These are phyloP conservation scores for Umimayanthus chanpuru DNA, from an alignment of 92 coral and sea anemone species.

Conservation along the genomic window DNA sequence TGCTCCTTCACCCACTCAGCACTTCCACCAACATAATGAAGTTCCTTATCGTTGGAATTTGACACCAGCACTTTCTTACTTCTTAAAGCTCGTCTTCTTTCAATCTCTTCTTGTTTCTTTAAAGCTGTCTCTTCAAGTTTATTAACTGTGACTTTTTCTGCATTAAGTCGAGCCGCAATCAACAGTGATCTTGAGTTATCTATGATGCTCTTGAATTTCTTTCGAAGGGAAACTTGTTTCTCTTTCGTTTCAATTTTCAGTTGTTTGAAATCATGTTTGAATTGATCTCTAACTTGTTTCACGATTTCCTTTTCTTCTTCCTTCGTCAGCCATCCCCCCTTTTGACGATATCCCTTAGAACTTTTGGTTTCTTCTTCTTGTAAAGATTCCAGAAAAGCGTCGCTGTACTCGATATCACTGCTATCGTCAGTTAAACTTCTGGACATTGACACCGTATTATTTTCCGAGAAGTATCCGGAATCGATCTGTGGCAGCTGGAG, in stretches of 20 bases:
- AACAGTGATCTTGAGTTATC: slow-evolving; percentile 58
- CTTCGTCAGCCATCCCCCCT: slow-evolving; percentile 37
- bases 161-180: slow-evolving; percentile 66
- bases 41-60: neutral
- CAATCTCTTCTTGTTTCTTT: slow-evolving; percentile 66
- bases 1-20: slow-evolving; percentile 53
- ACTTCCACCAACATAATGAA: slow-evolving; percentile 47
- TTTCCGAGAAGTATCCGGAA: neutral
- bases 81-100: slow-evolving; percentile 62
- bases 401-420: slow-evolving; percentile 29
- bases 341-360: neutral
- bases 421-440: slow-evolving; percentile 20
- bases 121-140: slow-evolving; percentile 72
- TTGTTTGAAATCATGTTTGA: slow-evolving; percentile 70
- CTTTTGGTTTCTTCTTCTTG: neutral
- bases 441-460: neutral
- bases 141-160: slow-evolving; percentile 68
- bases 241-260: slow-evolving; percentile 61
- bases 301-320: slow-evolving; percentile 75
- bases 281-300: slow-evolving; percentile 63
- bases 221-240: slow-evolving; percentile 63
- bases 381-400: slow-evolving; percentile 28
- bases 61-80: slow-evolving; percentile 24
- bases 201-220: slow-evolving; percentile 59
- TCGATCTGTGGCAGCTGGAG: slow-evolving; percentile 14